Base-by-base conservation (phyloP, 2,888 invertebrate genomes). In the Mythimna loreyi region DNA sequence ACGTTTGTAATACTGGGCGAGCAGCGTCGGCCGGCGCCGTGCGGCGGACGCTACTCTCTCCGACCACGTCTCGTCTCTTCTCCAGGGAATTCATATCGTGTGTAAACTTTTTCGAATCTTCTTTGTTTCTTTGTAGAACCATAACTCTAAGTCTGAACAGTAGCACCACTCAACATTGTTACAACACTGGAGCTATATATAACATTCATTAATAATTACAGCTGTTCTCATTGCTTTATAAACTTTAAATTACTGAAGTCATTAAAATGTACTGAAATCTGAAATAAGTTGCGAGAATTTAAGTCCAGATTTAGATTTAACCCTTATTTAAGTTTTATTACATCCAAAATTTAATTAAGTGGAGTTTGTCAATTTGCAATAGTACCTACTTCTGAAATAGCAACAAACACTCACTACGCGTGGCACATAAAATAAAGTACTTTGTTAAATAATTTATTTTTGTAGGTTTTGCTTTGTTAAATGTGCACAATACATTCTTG, bases 41-140 rank as follows among this genome's bases (percentile, higher is more conserved):
- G 13, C 45, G 64, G 28, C 43, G 66, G 64, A 75, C 72, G 69
- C 80, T 72, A 79, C 75, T 82, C 83, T 72, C 80, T 82, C 76
- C 70, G 65, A 78, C 75, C 84, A 80, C 81, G 82, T 79, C 70
- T 69, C 68, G 57, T 71, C 65, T 75, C 70, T 70, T 82, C 90
- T 82, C 81, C 36, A 30, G 87, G 87, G 90, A 87, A 85, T 87
- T 87, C 81, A 86, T 86, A 85, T 87, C 84, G 84, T 84, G 83
- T 87, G 85, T 82, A 83, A 90, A 89, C 86, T 88, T 89, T 86
- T 85, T 81, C 70, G 76, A 85, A 87, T 87, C 86, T 86, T 85
- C 83, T 86, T 83, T 84, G 82, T 85, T 82, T 83, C 83, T 85
- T 80, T 81, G 60, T 78, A 64, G 71, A 81, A 78, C 75, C 80